These are phyloP conservation scores for Erebia ligea DNA, from an alignment of 2,888 invertebrate genomes.

Conservation along the genomic window DNA sequence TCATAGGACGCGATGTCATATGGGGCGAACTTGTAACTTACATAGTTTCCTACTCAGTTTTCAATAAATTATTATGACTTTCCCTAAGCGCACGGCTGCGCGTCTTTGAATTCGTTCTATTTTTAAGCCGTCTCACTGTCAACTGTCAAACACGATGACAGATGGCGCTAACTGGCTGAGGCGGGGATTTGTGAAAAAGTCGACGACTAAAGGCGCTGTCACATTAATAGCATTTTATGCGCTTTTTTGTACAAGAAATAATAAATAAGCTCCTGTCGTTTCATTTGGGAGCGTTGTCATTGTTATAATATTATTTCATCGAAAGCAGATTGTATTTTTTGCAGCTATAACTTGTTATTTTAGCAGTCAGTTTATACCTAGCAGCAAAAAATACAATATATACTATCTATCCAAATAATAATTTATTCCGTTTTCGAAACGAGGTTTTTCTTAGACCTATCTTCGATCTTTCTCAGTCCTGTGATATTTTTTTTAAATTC, in stretches of 20 bases:
- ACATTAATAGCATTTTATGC: slow-evolving; percentile 29
- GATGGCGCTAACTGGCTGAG: slow-evolving; percentile 68
- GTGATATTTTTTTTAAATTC: too few relatives aligned
- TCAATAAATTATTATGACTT: slow-evolving; percentile 21
- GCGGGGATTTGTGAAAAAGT: slow-evolving; percentile 52
- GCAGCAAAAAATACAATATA: too few relatives aligned
- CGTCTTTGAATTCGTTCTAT: slow-evolving; percentile 54
- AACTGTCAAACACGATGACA: slow-evolving; percentile 79
- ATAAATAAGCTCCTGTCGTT: background rate
- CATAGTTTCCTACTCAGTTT: slow-evolving; percentile 9
- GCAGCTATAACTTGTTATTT: background rate
- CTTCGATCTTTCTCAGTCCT: background rate
- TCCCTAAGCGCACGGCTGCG: slow-evolving; percentile 19
- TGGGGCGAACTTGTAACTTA: too few relatives aligned
- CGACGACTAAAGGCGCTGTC: slow-evolving; percentile 30
- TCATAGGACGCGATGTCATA: too few relatives aligned
- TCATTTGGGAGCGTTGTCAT: background rate
- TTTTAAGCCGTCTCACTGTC: slow-evolving; percentile 70
- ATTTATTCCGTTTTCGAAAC: background rate
- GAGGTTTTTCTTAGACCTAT: background rate
- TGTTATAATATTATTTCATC: background rate
- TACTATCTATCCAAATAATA: background rate
- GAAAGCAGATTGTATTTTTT: background rate
- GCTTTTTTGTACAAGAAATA: background rate
- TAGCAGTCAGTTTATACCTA: too few relatives aligned